Evolutionary conservation across 2,797 vertebrate genomes (phyloP).

Genomic region (Sebastes umbrosus): DNA sequence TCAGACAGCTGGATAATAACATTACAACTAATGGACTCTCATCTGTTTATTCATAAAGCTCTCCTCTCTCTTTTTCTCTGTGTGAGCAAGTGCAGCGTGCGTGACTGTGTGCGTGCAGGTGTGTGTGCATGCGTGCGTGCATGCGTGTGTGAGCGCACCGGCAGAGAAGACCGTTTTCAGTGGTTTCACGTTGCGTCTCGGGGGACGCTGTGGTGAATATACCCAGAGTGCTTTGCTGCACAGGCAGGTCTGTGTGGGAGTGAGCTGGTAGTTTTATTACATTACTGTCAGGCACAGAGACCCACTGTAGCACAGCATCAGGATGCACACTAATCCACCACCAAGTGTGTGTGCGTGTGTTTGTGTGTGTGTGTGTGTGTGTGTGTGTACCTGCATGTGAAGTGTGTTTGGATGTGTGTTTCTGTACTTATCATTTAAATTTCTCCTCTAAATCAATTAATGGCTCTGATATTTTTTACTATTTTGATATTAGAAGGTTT

Average conservation of each 20-base stretch:
- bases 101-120: constrained; percentile 8
- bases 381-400: constrained; percentile 6
- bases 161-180: constrained; percentile 49
- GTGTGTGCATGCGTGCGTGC: constrained; percentile 10
- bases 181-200: constrained; percentile 69
- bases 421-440: background rate
- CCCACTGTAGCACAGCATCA: constrained; percentile 56
- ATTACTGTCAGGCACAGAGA: constrained; percentile 71
- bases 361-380: constrained; percentile 1
- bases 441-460: background rate
- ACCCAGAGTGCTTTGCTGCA: constrained; percentile 76
- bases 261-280: constrained; percentile 71
- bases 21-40: constrained; percentile 72
- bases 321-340: constrained; percentile 40
- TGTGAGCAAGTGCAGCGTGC: constrained; percentile 31
- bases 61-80: constrained; percentile 39
- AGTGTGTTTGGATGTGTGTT: constrained; percentile 11
- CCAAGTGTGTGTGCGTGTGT: background rate
- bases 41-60: constrained; percentile 75
- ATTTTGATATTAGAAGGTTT: background rate
- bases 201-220: constrained; percentile 72
- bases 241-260: constrained; percentile 71
- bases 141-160: background rate
- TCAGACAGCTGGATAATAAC: constrained; percentile 70
- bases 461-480: background rate